Evolutionary conservation across 1,140 invertebrate genomes (phyloP), one percentile per base, ranked within the genome.

Genomic region (Bicyclus anynana): DNA sequence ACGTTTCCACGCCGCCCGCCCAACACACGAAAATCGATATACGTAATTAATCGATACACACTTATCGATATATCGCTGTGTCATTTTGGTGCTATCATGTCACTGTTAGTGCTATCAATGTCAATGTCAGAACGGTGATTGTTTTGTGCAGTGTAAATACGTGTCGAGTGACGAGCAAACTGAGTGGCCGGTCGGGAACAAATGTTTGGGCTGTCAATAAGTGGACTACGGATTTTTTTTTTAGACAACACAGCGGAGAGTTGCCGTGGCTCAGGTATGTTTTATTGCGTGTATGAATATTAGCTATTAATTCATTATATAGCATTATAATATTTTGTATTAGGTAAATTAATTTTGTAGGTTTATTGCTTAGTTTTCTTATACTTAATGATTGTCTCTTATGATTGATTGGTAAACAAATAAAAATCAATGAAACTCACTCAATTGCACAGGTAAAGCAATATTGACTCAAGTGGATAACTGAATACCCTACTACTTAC

Each of bases 1-100:
- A 84, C 84, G 81, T 66, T 58, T 81, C 65, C 64, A 62, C 72
- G 67, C 82, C 82, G 82, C 84, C 84, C 84, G 84, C 84, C 84
- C 84, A 37, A 53, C 26, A 48, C 29, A 27, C 16, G 26, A 23
- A n/a, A 46, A 33, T 33, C 29, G 29, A 33, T 33, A 33, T 29
- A 42, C 48, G 13, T 42, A 27, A 50, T 7, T 23, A 40, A 40
- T 16, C 26, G 27, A 14, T 29, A 58, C 16, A 44, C 7, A 10
- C 38, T 23, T 13, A 18, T 47, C 48, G 6, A 4, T 20, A n/a
- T 20, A 20, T 9, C 40, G 40, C 10, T 20, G 40, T 62, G 53
- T 49, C 20, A 23, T 20, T 23, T 53, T 27, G 29, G 44, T 44
- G 40, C 40, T 44, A 44, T 20, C 40, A 20, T 20, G 16, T 26